Percentiles rank a stretch among this genome's conserved stretches.
phyloP scores from a whole-genome alignment of 2,113 vertebrate genomes.

The Aspidoscelis tigris region DNA sequence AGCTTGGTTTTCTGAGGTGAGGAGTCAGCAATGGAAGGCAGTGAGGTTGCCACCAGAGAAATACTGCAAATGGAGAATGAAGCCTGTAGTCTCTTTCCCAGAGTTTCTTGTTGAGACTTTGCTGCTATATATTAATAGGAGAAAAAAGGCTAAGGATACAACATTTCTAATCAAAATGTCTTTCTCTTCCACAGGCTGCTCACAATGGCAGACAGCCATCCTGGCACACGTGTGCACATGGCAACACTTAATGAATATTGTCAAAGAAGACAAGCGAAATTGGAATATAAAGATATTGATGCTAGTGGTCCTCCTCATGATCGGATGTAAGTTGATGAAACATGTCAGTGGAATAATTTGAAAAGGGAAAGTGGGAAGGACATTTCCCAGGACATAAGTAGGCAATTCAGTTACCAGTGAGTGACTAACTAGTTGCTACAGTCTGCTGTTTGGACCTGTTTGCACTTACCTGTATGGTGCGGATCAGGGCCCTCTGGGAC shows the following conservation, averaged over 20 bases:
- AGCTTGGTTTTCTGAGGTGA: not conserved
- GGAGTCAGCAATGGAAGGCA: not conserved
- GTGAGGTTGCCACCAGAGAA: not conserved
- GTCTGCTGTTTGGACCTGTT: too few relatives aligned
- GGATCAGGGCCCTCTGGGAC: too few relatives aligned
- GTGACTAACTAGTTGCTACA: too few relatives aligned
- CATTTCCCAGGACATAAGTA: too few relatives aligned
- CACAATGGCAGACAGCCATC: slow-evolving; percentile 11
- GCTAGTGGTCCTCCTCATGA: slow-evolving; percentile 51
- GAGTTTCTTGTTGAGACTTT: not conserved
- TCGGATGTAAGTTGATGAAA: slow-evolving; percentile 59
- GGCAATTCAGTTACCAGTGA: too few relatives aligned
- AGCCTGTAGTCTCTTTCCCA: not conserved
- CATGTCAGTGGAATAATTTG: not conserved
- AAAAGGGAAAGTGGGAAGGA: too few relatives aligned
- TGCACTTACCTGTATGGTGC: too few relatives aligned
- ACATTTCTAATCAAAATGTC: not conserved
- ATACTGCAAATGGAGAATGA: not conserved
- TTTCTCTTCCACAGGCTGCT: not conserved
- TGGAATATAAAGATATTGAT: fast-evolving
- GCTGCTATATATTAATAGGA: not conserved
- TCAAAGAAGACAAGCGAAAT: fast-evolving
- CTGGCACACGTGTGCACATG: slow-evolving; percentile 5
- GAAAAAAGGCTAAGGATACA: not conserved
- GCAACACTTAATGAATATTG: slow-evolving; percentile 60